Percentiles rank a stretch among this genome's conserved stretches.
phyloP scores from a whole-genome alignment of 92 coral and sea anemone species.

The Porites lobata region DNA sequence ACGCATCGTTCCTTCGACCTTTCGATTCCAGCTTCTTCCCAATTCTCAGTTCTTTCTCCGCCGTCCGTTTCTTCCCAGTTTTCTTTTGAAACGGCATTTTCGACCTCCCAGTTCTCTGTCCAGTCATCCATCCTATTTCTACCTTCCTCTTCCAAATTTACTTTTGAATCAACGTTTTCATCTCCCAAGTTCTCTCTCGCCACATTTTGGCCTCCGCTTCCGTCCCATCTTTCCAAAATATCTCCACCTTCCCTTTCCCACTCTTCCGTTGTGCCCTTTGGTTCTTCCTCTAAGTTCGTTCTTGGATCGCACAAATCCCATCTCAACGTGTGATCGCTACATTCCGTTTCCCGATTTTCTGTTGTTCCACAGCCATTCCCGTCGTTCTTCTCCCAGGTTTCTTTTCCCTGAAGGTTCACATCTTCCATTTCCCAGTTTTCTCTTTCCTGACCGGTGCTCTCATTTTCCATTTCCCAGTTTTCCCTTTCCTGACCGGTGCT shows the following conservation, averaged over 20 bases:
- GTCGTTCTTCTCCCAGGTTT: neutral
- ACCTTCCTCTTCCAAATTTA: neutral
- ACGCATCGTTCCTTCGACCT: too few species aligned
- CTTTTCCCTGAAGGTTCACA: neutral
- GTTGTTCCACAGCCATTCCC: neutral
- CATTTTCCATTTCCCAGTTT: neutral
- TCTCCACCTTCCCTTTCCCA: neutral
- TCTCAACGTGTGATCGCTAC: neutral
- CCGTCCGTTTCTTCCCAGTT: constrained; percentile 11
- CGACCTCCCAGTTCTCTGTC: neutral
- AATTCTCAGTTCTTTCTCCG: too few species aligned
- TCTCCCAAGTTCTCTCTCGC: neutral
- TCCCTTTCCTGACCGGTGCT: too few species aligned
- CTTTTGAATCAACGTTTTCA: neutral
- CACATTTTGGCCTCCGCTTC: neutral
- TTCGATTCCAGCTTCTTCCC: too few species aligned
- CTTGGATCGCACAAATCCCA: neutral
- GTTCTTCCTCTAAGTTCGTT: neutral
- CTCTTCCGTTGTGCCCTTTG: neutral
- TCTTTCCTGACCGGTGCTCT: too few species aligned
- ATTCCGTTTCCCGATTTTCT: neutral
- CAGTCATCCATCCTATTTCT: neutral
- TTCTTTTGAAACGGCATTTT: neutral
- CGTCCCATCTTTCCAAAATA: neutral
- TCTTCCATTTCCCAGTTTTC: neutral